Evolutionary conservation across 1,140 invertebrate genomes (phyloP).

Genomic region (Leguminivora glycinivorella): DNA sequence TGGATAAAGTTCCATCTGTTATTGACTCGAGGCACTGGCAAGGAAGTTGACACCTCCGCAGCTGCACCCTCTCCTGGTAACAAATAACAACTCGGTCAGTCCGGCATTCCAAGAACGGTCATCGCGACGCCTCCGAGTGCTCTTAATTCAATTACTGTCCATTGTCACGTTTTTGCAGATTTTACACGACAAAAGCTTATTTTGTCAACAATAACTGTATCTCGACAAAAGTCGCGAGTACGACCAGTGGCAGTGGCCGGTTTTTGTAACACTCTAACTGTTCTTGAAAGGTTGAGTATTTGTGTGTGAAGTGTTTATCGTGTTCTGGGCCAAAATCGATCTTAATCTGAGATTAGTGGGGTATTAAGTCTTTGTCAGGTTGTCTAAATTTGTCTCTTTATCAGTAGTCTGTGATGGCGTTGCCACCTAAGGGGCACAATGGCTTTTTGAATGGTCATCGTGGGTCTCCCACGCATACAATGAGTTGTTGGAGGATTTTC

Average conservation of each 20-base stretch:
- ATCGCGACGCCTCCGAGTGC: constrained; percentile 33
- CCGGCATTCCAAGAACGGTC: constrained; percentile 40
- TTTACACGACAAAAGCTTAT: constrained; percentile 64
- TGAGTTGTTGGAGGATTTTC: constrained; percentile 44
- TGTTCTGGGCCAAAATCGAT: constrained; percentile 62
- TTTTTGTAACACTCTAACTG: constrained; percentile 69
- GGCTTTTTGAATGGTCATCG: constrained; percentile 42
- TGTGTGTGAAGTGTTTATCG: constrained; percentile 69
- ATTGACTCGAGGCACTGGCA: neutral
- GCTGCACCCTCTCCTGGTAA: constrained; percentile 2
- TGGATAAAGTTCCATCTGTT: neutral
- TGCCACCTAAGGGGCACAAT: constrained; percentile 63
- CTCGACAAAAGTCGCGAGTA: constrained; percentile 52
- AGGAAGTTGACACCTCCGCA: constrained; percentile 26
- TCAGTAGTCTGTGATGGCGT: constrained; percentile 40
- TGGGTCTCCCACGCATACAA: constrained; percentile 56
- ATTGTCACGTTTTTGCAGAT: constrained; percentile 64
- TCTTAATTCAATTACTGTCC: constrained; percentile 68
- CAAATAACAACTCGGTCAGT: neutral
- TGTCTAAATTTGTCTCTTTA: constrained; percentile 49
- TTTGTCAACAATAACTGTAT: constrained; percentile 75
- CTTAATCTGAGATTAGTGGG: constrained; percentile 70
- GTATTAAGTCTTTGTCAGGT: constrained; percentile 57
- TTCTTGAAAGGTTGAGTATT: constrained; percentile 58
- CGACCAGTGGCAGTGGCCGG: constrained; percentile 53